Percentiles rank a stretch among this genome's conserved stretches.
phyloP scores from a whole-genome alignment of 2,888 invertebrate species.

The Acanthosoma haemorrhoidale region DNA sequence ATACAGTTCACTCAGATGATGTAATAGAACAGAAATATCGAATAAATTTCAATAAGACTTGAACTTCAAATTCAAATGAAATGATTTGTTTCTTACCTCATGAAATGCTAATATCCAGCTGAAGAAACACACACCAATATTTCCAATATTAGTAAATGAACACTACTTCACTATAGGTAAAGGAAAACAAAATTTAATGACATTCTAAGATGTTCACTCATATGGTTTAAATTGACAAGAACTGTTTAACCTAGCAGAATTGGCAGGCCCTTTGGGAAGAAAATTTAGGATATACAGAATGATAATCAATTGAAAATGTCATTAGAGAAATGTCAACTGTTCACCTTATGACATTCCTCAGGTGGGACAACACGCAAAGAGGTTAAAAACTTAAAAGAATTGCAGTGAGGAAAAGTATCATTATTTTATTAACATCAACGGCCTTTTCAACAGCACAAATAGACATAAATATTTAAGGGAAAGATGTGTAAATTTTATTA shows the following conservation, averaged over 20 bases:
- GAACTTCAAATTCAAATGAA: no score
- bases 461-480: neutral
- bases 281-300: neutral
- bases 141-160: constrained; percentile 4
- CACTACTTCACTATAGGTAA: neutral
- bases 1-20: no score
- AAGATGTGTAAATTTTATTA: neutral
- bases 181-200: neutral
- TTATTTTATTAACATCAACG: no score
- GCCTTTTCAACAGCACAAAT: no score
- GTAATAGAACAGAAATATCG: no score
- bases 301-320: neutral
- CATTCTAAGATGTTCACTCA: neutral
- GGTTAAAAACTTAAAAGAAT: constrained; percentile 13
- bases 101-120: constrained; percentile 12
- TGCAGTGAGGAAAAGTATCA: no score
- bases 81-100: neutral
- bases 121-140: constrained; percentile 12
- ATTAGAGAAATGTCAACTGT: constrained; percentile 11
- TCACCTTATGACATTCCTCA: constrained; percentile 32
- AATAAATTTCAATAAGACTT: no score
- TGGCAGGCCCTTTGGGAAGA: neutral
- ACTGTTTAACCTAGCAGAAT: neutral
- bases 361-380: constrained; percentile 30
- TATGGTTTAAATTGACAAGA: neutral